Base-by-base conservation (phyloP, 2,113 vertebrate genomes). In the Prietella phreatophila region DNA sequence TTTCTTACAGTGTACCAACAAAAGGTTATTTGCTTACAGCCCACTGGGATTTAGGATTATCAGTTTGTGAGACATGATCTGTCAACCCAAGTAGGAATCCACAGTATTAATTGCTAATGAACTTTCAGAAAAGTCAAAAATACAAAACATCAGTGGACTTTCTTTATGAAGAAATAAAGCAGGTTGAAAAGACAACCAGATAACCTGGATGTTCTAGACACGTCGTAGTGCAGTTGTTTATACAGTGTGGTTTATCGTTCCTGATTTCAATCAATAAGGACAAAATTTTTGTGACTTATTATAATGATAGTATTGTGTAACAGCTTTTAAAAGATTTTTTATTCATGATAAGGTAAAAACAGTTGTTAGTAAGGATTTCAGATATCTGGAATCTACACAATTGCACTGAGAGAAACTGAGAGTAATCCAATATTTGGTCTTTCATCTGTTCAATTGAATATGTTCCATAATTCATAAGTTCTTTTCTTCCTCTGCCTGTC, bases 401-500 rank as follows among this genome's bases (percentile, higher is more conserved):
- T 58, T 22, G 22, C 1, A 4, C 53, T 58, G 8, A 47, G 39
- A 76, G 73, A 76, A 76, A 5, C 11, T 14, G 5, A 50, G 25
- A 53, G 4, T 27, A 78, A 53, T 27, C 47, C 14, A 55, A 14
- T 1, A 60, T 82, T 60, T 60, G 15, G 78, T 33, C n/a, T 58
- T 33, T 80, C 13, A 80, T 33, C 19, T 55, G 15, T 58, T 78
- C 20, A 75, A 47, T 42, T 1, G 11, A 71, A 71, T 39, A 39
- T n/a, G 10, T 36, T 71, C 67, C 67, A 71, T 19, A 73, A 39
- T 42, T 39, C 33, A 47, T 5, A 27, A 27, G 42, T 50, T 60
- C 1, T 76, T 61, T 61, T 25, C 27, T 42, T 67, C 55, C 14
- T 84, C 5, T 88, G 65, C 60, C 36, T 86, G 30, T 88, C 53